Conservation (phyloP, 1,140 invertebrate species). For the Mycetomoellerius zeteki region DNA sequence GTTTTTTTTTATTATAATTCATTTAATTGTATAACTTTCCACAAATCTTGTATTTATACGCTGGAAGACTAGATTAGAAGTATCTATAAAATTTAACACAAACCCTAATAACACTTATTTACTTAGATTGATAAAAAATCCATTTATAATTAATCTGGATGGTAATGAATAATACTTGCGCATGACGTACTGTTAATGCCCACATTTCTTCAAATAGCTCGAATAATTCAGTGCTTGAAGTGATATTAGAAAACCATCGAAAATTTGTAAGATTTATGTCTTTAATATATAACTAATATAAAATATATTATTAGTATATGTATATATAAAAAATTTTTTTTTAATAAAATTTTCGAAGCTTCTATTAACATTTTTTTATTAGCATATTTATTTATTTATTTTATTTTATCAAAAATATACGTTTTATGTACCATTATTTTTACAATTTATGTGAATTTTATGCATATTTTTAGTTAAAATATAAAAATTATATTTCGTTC, state of each 20-base stretch:
- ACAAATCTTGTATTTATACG: slow-evolving; percentile 66
- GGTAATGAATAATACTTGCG: slow-evolving; percentile 75
- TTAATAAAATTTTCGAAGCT: slow-evolving; percentile 8
- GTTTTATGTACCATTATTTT: neutral
- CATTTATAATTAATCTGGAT: slow-evolving; percentile 61
- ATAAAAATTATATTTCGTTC: slow-evolving; percentile 17
- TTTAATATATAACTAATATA: neutral
- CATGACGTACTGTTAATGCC: slow-evolving; percentile 68
- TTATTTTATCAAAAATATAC: slow-evolving; percentile 55
- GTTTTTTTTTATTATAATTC: slow-evolving; percentile 45
- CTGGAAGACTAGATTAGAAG: slow-evolving; percentile 82
- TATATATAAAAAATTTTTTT: slow-evolving; percentile 7
- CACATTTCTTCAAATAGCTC: slow-evolving; percentile 36
- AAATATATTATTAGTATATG: slow-evolving; percentile 4
- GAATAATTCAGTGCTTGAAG: slow-evolving; percentile 43
- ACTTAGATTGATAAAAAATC: slow-evolving; percentile 66
- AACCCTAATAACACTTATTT: slow-evolving; percentile 67
- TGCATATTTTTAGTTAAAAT: neutral
- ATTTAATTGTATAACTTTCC: slow-evolving; percentile 16
- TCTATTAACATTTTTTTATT: neutral
- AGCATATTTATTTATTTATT: slow-evolving; percentile 23
- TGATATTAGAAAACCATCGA: neutral
- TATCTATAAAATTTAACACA: slow-evolving; percentile 78
- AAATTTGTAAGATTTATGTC: neutral
- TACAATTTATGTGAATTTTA: neutral